Conservation (phyloP, 2,797 vertebrate genomes). For the Pteropus rufus region DNA sequence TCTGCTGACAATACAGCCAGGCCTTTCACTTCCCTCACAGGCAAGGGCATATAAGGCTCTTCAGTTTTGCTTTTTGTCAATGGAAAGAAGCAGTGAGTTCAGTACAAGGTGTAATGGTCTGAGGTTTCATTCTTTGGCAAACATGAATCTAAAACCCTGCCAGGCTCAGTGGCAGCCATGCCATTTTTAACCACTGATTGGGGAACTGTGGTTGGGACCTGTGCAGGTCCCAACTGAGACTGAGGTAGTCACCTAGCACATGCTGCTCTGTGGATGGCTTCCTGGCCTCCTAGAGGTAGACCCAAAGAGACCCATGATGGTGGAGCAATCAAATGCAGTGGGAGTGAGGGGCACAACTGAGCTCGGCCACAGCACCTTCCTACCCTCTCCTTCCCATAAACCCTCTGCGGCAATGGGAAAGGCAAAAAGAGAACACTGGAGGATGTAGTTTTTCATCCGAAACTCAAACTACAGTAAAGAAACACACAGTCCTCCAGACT, state of each 20-base stretch:
- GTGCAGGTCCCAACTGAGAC: not conserved
- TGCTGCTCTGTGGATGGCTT: not conserved
- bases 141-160: not conserved
- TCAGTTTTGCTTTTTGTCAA: not conserved
- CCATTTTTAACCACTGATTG: not conserved
- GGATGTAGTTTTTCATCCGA: not conserved
- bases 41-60: not conserved
- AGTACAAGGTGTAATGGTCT: not conserved
- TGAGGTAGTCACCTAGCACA: not conserved
- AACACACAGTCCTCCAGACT: not conserved
- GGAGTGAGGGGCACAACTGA: not conserved
- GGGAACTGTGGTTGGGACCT: not conserved
- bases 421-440: not conserved
- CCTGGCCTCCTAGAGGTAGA: not conserved
- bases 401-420: not conserved
- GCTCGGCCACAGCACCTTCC: not conserved
- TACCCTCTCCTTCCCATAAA: not conserved
- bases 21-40: not conserved
- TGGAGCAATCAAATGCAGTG: not conserved
- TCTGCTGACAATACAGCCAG: not conserved
- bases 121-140: not conserved
- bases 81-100: not conserved
- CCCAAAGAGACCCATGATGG: not conserved
- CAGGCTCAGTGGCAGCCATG: not conserved
- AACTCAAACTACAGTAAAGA: not conserved